Percentiles rank a stretch among this genome's conserved stretches.
Evolutionary conservation across 2,797 vertebrate genomes (phyloP).

Genomic region (Semaprochilodus insignis): DNA sequence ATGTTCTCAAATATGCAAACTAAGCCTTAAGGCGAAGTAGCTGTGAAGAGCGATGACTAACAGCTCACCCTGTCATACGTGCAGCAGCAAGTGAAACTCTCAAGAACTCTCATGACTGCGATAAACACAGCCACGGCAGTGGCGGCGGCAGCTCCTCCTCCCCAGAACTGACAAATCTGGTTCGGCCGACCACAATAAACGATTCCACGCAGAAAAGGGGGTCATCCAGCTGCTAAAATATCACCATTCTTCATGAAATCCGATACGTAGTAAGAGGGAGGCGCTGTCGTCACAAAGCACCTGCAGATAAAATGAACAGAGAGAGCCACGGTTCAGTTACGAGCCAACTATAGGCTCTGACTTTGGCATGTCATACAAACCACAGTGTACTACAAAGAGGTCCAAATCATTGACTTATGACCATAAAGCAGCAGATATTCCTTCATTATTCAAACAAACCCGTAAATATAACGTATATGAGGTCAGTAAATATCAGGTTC

Average conservation of each 20-base stretch:
- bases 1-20: neutral
- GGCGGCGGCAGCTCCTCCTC: neutral
- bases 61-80: neutral
- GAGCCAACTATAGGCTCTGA: neutral
- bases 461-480: no score
- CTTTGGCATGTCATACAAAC: neutral
- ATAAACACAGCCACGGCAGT: neutral
- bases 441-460: no score
- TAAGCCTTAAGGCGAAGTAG: neutral
- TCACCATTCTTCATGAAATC: constrained; percentile 17
- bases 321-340: neutral
- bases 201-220: neutral
- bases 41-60: neutral
- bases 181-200: constrained; percentile 44
- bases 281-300: constrained; percentile 18
- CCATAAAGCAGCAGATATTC: no score
- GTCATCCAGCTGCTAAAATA: constrained; percentile 19
- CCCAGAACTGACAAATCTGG: constrained; percentile 55
- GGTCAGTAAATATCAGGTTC: no score
- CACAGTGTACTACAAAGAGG: neutral
- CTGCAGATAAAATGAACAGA: neutral
- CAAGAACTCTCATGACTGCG: constrained; percentile 21
- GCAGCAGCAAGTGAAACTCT: neutral
- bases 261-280: neutral
- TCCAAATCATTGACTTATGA: neutral